These are phyloP conservation scores for Ameiurus melas DNA, from an alignment of 2,113 vertebrate species.

Conservation along the genomic window DNA sequence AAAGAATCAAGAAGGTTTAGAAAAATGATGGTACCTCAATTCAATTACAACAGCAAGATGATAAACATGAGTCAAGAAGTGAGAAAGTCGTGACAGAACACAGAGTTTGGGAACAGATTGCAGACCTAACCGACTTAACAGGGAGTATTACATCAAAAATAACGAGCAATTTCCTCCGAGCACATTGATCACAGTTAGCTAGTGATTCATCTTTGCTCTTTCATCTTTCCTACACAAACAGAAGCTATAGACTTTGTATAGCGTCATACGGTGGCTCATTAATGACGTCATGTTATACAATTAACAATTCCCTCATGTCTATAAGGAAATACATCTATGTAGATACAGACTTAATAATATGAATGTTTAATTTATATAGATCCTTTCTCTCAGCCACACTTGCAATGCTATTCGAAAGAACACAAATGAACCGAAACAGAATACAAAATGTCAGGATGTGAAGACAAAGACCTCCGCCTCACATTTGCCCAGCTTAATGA, in stretches of 20 bases:
- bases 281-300: not conserved
- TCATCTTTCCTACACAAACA: conserved; percentile 18
- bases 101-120: not conserved
- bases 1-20: not conserved
- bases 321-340: not conserved
- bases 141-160: conserved; percentile 34
- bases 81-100: not conserved
- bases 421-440: not conserved
- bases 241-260: conserved; percentile 4
- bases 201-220: conserved; percentile 27
- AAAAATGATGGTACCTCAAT: not conserved
- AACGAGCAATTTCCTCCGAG: conserved; percentile 25
- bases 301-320: not conserved
- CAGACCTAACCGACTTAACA: not conserved
- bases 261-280: not conserved
- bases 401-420: not conserved
- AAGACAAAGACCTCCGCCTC: not conserved
- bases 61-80: not conserved
- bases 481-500: not conserved
- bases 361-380: not conserved
- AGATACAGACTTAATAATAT: too few relatives aligned
- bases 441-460: not conserved
- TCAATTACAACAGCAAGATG: conserved; percentile 8
- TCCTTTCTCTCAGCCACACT: not conserved
- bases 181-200: not conserved